Conservation (phyloP, 92 coral and sea anemone genomes). For the Virgularia gustaviana region DNA sequence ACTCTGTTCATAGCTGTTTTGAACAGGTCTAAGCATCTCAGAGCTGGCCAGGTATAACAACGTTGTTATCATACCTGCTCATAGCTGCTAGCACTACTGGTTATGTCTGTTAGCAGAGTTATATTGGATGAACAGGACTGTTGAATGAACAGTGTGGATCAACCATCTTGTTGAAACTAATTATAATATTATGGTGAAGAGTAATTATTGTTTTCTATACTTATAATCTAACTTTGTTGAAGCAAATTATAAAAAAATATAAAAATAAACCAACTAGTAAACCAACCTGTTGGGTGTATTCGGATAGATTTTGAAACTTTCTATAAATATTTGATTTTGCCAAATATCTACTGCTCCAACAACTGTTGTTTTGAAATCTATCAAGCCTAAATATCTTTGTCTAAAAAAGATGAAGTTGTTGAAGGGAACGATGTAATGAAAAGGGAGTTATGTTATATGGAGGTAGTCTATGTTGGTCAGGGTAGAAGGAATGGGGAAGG, state of each 20-base stretch:
- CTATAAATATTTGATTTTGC: neutral
- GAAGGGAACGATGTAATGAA: neutral
- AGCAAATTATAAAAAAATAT: too few species aligned
- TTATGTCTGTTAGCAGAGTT: too few species aligned
- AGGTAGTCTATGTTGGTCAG: neutral
- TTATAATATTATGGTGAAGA: too few species aligned
- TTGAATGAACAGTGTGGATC: neutral
- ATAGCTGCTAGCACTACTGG: too few species aligned
- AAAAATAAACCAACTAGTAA: neutral
- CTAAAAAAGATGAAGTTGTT: too few species aligned
- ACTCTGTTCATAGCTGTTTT: neutral
- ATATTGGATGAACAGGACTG: too few species aligned
- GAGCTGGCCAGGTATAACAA: too few species aligned
- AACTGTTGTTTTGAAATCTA: constrained; percentile 62
- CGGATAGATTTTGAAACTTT: neutral
- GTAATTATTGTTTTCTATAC: too few species aligned
- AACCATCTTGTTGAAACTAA: too few species aligned
- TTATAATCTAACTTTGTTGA: too few species aligned
- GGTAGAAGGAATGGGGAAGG: too few species aligned
- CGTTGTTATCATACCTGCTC: too few species aligned
- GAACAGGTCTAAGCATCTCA: neutral
- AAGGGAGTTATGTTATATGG: neutral
- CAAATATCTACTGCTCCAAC: constrained; percentile 20
- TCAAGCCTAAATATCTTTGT: constrained; percentile 56
- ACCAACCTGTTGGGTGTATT: constrained; percentile 65